Percentiles rank a stretch among this genome's conserved stretches.
Conservation (phyloP, 2,113 vertebrate species). For the Noctilio leporinus region DNA sequence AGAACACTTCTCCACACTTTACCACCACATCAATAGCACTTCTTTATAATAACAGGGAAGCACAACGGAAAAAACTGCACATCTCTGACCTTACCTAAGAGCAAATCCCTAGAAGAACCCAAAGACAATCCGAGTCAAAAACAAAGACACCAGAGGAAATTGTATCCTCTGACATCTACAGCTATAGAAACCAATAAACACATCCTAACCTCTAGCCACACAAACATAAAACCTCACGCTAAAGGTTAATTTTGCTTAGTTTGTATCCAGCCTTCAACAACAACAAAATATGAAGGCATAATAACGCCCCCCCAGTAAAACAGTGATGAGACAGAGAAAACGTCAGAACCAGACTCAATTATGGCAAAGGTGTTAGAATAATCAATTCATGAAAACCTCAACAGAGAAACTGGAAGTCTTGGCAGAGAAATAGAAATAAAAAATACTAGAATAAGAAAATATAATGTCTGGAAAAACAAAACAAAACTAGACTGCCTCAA, state of each 20-base stretch:
- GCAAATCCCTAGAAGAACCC: neutral
- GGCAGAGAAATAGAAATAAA: neutral
- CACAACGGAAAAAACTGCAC: neutral
- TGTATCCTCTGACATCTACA: neutral
- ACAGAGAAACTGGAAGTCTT: neutral
- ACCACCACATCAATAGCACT: neutral
- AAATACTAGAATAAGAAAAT: neutral
- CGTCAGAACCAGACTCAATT: neutral
- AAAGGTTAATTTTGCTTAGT: neutral
- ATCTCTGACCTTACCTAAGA: neutral
- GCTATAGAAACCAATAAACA: neutral
- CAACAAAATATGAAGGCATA: neutral
- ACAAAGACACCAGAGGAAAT: neutral
- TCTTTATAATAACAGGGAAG: neutral
- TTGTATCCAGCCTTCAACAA: neutral
- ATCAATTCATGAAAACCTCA: conserved; percentile 21
- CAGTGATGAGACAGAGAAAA: neutral
- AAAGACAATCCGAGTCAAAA: neutral
- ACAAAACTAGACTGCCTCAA: neutral
- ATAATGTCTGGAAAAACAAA: neutral
- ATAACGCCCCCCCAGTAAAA: neutral
- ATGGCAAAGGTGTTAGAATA: neutral
- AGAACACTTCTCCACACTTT: neutral
- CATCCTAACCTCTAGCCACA: neutral
- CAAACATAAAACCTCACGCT: neutral